Evolutionary conservation across 2,113 vertebrate species (phyloP).

Genomic region (Meleagris gallopavo): DNA sequence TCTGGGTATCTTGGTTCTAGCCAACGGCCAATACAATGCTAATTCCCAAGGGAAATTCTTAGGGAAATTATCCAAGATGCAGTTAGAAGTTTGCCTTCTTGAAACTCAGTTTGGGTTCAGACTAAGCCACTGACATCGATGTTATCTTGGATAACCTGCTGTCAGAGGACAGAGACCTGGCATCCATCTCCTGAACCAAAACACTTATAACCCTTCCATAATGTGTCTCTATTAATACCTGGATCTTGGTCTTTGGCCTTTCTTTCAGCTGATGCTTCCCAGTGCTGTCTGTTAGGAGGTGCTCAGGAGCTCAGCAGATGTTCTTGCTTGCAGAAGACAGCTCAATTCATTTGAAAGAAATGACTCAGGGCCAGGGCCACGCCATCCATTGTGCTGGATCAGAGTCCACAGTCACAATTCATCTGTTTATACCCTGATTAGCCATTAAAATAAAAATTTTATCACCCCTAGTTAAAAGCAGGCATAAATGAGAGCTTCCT

Average conservation of each 20-base stretch:
- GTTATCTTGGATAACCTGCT: background rate
- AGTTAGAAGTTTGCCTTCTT: background rate
- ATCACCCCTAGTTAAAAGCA: constrained; percentile 62
- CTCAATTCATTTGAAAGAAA: constrained; percentile 50
- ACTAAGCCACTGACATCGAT: background rate
- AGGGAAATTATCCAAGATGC: background rate
- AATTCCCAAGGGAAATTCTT: background rate
- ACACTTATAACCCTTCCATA: background rate
- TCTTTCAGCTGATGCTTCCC: background rate
- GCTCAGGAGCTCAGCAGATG: background rate
- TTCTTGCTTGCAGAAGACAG: constrained; percentile 20
- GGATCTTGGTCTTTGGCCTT: background rate
- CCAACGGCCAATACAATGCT: background rate
- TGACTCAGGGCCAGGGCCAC: background rate
- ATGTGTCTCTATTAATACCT: background rate
- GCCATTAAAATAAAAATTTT: constrained; percentile 50
- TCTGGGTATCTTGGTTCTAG: background rate
- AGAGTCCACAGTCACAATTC: background rate
- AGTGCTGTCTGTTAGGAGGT: background rate
- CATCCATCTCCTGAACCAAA: background rate
- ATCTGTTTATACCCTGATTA: constrained; percentile 43
- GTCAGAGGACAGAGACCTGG: background rate
- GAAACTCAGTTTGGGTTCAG: background rate
- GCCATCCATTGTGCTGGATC: background rate
- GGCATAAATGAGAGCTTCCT: constrained; percentile 15